Evolutionary conservation across 2,888 invertebrate genomes (phyloP).

Genomic region (Platycheirus albimanus): DNA sequence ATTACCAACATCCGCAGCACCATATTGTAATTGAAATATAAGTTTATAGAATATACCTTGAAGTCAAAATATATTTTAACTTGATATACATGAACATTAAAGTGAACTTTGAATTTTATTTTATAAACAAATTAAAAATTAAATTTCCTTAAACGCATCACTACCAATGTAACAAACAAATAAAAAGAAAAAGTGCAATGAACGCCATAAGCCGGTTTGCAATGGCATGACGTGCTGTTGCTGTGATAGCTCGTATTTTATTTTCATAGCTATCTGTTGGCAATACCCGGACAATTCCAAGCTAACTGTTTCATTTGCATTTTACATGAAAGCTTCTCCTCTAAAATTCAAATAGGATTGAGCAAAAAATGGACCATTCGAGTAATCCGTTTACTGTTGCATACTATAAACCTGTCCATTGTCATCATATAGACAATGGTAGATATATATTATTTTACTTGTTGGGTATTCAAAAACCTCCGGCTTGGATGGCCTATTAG

Average conservation of each 20-base stretch:
- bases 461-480: constrained; percentile 29
- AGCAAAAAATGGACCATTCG: constrained; percentile 39
- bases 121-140: too few relatives aligned
- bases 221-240: constrained; percentile 4
- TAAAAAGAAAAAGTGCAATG: too few relatives aligned
- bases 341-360: neutral
- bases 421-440: neutral
- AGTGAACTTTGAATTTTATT: too few relatives aligned
- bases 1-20: too few relatives aligned
- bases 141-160: too few relatives aligned
- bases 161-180: too few relatives aligned
- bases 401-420: constrained; percentile 29
- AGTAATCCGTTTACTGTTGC: constrained; percentile 63
- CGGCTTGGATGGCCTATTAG: constrained; percentile 50
- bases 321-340: constrained; percentile 43
- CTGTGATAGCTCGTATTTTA: constrained; percentile 23
- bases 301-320: constrained; percentile 59
- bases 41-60: too few relatives aligned
- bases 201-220: constrained; percentile 44
- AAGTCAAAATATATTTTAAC: too few relatives aligned
- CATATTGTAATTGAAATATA: too few relatives aligned
- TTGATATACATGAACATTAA: too few relatives aligned
- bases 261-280: constrained; percentile 14
- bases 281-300: constrained; percentile 24
- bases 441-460: constrained; percentile 4